These are phyloP conservation scores for Thamnophis sirtalis DNA, from an alignment of 2,113 vertebrate genomes.

Conservation along the genomic window DNA sequence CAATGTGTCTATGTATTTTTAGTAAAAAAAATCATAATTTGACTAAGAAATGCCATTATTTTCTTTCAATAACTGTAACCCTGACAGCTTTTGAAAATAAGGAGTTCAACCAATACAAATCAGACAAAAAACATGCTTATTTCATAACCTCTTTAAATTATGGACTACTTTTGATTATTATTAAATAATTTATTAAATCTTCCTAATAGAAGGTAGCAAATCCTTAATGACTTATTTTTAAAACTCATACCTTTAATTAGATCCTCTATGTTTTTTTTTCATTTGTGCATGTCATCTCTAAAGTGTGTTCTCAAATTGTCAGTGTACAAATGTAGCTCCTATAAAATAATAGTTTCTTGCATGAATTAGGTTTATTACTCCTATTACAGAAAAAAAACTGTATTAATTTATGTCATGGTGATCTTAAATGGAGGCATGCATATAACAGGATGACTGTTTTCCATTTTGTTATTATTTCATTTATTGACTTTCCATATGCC, in stretches of 20 bases:
- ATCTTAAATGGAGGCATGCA: conserved; percentile 10
- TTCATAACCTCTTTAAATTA: conserved; percentile 3
- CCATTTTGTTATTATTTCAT: not conserved
- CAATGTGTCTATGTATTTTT: not conserved
- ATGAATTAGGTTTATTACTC: conserved; percentile 49
- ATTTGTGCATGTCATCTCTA: conserved; percentile 50
- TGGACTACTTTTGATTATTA: not conserved
- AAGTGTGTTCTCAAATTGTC: conserved; percentile 46
- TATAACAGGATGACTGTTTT: conserved; percentile 2
- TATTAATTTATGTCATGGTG: conserved; percentile 52
- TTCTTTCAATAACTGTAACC: not conserved
- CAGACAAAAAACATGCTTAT: conserved; percentile 3
- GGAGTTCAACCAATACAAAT: not conserved
- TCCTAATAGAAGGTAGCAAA: not conserved
- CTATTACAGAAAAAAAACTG: conserved; percentile 36
- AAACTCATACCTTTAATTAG: conserved; percentile 54
- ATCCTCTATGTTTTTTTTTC: conserved; percentile 42
- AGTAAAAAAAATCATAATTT: not conserved
- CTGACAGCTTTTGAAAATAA: not conserved
- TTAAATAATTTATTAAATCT: conserved; percentile 8
- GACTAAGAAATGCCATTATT: not conserved
- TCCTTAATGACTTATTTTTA: conserved; percentile 47
- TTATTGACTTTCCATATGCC: too few relatives aligned
- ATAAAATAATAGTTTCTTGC: conserved; percentile 55
- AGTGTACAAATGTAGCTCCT: conserved; percentile 52